Base-by-base conservation (phyloP, 2,888 invertebrate genomes). In the Carcina quercana region DNA sequence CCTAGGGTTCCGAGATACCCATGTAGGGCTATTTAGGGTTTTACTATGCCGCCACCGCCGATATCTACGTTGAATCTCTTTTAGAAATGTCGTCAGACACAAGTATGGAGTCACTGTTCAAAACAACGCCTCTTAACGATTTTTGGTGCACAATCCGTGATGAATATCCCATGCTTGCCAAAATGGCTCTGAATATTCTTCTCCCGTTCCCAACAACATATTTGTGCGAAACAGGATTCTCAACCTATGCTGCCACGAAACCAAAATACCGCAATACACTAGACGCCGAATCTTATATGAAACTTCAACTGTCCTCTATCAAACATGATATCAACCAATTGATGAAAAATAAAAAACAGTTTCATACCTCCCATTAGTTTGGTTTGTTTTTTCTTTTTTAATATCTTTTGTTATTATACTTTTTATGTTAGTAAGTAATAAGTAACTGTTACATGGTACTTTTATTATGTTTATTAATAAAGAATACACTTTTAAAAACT, bases 191-290 rank as follows among this genome's bases (percentile, higher is more conserved):
- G 35, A 15, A 30, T 30, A 17, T 35, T 35, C 37, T 37, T 37
- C 36, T 34, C 33, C 40, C 42, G 40, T 48, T 46, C 38, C 43
- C 45, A 45, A 43, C 37, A 35, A 47, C 40, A 44, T 48, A 43
- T 35, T 44, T 45, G 46, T 43, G 47, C 43, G 43, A 44, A 43
- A 47, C 42, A 44, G 45, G 43, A 46, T 47, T 46, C 43, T 47
- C 41, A 21, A 41, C 38, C 24, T 46, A 45, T 34, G 44, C 40
- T 37, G 40, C 40, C 37, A 41, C 43, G 26, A 40, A 47, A 45
- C 47, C 43, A 46, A 50, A 49, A 49, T 45, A 49, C 10, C 43
- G 45, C 45, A 48, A 47, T 47, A 48, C 46, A 47, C 50, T 49
- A 42, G 39, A 49, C 36, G 43, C 48, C 41, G 45, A 49, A 47